Conservation (phyloP, 2,113 vertebrate genomes). For the Cyanoramphus novaezelandiae region DNA sequence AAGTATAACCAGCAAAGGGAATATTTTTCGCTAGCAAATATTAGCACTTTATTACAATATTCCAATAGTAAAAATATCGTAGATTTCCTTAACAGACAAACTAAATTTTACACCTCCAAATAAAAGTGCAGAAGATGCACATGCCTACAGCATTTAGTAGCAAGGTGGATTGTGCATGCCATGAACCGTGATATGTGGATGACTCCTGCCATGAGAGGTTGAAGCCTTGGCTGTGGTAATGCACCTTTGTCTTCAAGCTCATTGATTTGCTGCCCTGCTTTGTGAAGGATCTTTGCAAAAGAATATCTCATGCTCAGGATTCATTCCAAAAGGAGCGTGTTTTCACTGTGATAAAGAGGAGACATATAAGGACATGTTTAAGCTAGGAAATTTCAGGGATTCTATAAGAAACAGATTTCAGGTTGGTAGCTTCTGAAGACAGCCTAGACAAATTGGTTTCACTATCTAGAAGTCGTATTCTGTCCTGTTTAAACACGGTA, state of each 20-base stretch:
- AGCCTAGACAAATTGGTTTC: not conserved
- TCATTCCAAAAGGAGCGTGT: not conserved
- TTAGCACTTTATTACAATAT: not conserved
- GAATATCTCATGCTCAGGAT: not conserved
- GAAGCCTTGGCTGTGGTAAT: not conserved
- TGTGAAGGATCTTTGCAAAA: not conserved
- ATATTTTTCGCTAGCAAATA: not conserved
- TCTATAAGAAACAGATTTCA: not conserved
- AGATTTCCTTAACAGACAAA: not conserved
- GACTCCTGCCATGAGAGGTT: not conserved
- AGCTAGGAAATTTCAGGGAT: not conserved
- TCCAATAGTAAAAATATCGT: not conserved
- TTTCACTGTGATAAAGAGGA: not conserved
- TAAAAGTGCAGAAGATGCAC: not conserved
- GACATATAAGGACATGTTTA: not conserved
- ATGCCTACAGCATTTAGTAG: not conserved
- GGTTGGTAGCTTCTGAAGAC: not conserved
- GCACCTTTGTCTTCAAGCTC: not conserved
- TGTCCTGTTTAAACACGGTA: not conserved
- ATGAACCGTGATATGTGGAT: not conserved
- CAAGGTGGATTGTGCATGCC: not conserved
- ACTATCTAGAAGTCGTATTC: not conserved
- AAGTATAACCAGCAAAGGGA: not conserved
- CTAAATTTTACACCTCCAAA: not conserved
- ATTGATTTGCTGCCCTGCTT: not conserved